phyloP scores from a whole-genome alignment of 2,797 vertebrate genomes.

The Spea hammondii region DNA sequence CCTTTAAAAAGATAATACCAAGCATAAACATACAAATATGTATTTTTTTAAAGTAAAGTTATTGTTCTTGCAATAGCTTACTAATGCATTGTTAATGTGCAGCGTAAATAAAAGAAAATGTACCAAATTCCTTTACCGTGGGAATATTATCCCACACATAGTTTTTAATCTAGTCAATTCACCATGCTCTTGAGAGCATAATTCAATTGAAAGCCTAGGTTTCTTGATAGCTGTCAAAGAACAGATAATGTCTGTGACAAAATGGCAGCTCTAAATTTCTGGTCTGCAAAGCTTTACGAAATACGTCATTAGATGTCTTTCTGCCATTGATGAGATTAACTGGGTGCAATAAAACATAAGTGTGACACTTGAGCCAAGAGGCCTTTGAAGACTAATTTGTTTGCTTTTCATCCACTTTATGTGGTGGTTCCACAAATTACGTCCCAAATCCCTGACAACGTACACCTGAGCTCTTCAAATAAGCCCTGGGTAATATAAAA shows the following conservation, averaged over 20 bases:
- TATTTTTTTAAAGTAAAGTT: no score
- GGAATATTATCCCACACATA: background rate
- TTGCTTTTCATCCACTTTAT: constrained; percentile 43
- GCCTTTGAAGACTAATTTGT: constrained; percentile 40
- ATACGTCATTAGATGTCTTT: constrained; percentile 7
- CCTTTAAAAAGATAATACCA: no score
- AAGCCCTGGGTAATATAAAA: constrained; percentile 34
- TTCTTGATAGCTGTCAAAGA: background rate
- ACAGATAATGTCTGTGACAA: constrained; percentile 3
- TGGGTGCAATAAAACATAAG: constrained; percentile 9
- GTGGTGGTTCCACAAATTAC: constrained; percentile 51
- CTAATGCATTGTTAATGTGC: no score
- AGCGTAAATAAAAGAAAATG: no score
- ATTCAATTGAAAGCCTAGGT: background rate
- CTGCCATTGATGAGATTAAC: background rate
- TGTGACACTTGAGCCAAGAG: background rate
- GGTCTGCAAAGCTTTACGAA: background rate
- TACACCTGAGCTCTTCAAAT: constrained; percentile 51
- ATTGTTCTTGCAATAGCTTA: no score
- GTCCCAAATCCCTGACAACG: background rate
- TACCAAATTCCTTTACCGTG: no score
- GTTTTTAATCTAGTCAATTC: constrained; percentile 4
- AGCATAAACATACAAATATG: no score
- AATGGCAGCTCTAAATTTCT: background rate
- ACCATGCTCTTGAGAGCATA: background rate